Conservation (phyloP, 37 sponge, comb jelly and placozoan species). For the Mnemiopsis leidyi region DNA sequence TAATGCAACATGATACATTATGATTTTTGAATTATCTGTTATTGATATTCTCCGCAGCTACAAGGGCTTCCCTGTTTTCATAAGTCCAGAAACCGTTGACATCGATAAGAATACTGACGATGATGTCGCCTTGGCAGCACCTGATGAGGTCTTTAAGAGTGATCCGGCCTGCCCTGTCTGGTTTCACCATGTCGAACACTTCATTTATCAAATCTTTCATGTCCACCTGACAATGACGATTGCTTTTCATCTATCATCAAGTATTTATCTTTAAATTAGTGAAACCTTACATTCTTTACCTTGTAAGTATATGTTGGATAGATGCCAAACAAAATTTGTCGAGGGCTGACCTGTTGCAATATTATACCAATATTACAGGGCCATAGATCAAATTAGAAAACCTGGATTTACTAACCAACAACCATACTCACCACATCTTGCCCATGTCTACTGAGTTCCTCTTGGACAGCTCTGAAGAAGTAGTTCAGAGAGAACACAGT, state of each 20-base stretch:
- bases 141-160: conserved; percentile 85
- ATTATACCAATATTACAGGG: no score
- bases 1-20: no score
- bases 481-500: conserved; percentile 85
- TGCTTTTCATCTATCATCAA: background rate
- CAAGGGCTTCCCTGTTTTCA: conserved; percentile 90
- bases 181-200: conserved; percentile 98
- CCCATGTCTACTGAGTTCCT: conserved; percentile 75
- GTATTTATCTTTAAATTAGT: conserved; percentile 75
- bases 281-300: background rate
- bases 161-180: conserved; percentile 73
- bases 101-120: conserved; percentile 89
- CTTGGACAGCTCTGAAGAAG: conserved; percentile 91
- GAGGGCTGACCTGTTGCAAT: no score
- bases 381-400: no score
- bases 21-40: conserved; percentile 22
- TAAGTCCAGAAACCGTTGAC: conserved; percentile 95
- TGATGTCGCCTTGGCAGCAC: conserved; percentile 96
- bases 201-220: conserved; percentile 72
- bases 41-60: conserved; percentile 73
- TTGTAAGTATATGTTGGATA: background rate
- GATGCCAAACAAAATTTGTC: background rate
- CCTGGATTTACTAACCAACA: no score
- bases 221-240: conserved; percentile 67
- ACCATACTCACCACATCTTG: conserved; percentile 76